Percentiles rank a stretch among this genome's conserved stretches.
Conservation (phyloP, 2,113 vertebrate species). For the Petaurus breviceps region DNA sequence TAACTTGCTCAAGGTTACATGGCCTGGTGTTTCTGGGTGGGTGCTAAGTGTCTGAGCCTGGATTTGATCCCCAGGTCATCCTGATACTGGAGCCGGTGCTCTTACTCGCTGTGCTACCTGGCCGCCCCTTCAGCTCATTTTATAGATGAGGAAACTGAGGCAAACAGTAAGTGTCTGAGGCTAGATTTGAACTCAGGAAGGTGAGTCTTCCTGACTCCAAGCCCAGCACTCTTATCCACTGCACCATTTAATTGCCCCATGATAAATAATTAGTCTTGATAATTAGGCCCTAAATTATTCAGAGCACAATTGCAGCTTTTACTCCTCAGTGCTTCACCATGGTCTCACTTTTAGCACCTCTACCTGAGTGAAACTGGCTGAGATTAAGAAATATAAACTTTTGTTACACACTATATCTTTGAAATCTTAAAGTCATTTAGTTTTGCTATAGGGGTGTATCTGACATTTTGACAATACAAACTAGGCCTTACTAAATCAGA, state of each 20-base stretch:
- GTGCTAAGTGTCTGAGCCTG: too few species aligned
- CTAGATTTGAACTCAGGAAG: neutral
- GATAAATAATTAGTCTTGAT: neutral
- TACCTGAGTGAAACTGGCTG: neutral
- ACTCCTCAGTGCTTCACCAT: neutral
- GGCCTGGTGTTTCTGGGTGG: too few species aligned
- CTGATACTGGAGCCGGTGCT: too few species aligned
- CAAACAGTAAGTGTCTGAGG: neutral
- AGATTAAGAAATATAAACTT: neutral
- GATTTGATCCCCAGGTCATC: too few species aligned
- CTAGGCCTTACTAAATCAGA: slow-evolving; percentile 12
- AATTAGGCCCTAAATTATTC: neutral
- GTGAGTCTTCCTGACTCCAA: neutral
- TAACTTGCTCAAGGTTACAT: too few species aligned
- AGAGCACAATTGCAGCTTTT: neutral
- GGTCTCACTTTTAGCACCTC: neutral
- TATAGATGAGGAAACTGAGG: neutral
- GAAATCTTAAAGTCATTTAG: neutral
- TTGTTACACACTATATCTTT: neutral
- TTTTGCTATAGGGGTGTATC: neutral
- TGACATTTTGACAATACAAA: neutral
- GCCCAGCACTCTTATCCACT: neutral
- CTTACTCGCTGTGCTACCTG: too few species aligned
- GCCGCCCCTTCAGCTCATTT: neutral
- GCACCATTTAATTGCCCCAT: neutral